Conservation (phyloP, 2,888 invertebrate genomes). For the Rhyacophila evoluta region DNA sequence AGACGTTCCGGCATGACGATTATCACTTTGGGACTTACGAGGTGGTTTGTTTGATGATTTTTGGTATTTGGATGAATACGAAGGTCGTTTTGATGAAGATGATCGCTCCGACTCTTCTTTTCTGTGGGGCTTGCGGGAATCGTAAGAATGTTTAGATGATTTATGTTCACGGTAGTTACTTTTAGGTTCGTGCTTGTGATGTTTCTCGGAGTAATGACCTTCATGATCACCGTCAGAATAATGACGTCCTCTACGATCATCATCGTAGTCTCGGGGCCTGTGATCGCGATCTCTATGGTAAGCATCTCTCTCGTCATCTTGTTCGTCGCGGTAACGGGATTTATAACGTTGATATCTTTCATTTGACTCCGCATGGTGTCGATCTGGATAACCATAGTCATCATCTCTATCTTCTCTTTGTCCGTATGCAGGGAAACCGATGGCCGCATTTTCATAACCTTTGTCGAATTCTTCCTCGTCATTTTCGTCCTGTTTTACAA, state of each 20-base stretch:
- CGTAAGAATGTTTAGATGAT: conserved; percentile 30
- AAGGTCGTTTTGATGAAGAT: conserved; percentile 31
- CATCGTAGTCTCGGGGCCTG: conserved; percentile 63
- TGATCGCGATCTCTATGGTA: conserved; percentile 59
- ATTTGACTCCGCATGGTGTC: conserved; percentile 39
- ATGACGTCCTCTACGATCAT: conserved; percentile 29
- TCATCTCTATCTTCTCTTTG: conserved; percentile 58
- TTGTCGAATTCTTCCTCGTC: conserved; percentile 67
- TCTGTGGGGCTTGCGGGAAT: conserved; percentile 41
- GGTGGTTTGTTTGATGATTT: conserved; percentile 31
- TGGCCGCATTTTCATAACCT: conserved; percentile 65
- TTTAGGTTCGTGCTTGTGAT: conserved; percentile 40
- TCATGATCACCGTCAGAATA: conserved; percentile 42
- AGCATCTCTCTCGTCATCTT: conserved; percentile 35
- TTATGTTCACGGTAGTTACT: conserved; percentile 25
- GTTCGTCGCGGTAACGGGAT: conserved; percentile 26
- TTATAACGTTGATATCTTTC: conserved; percentile 36
- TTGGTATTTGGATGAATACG: conserved; percentile 33
- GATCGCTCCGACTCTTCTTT: conserved; percentile 33
- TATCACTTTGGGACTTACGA: conserved; percentile 32
- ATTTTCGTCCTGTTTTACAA: conserved; percentile 62
- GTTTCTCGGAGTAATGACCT: conserved; percentile 47
- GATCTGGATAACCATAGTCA: conserved; percentile 37
- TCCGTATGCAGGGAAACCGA: conserved; percentile 63
- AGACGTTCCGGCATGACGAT: conserved; percentile 35